phyloP scores from a whole-genome alignment of 1,140 invertebrate species.

The Papilio polyxenes region DNA sequence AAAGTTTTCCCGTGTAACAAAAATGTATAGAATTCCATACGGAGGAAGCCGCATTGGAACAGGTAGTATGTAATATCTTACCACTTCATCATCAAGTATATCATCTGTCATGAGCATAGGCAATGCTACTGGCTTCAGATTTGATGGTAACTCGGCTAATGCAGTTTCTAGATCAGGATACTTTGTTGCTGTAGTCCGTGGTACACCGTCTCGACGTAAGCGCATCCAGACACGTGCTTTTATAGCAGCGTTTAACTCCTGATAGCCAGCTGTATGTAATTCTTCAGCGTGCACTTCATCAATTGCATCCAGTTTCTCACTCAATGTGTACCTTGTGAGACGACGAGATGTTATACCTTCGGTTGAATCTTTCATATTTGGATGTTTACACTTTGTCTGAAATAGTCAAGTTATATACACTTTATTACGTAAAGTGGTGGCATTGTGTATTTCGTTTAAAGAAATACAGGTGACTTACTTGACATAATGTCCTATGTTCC shows the following conservation, averaged over 20 bases:
- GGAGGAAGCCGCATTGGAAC: too few species aligned
- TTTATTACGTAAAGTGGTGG: too few species aligned
- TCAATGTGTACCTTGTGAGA: slow-evolving; percentile 54
- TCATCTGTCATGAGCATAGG: slow-evolving; percentile 28
- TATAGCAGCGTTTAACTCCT: slow-evolving; percentile 38
- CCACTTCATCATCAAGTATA: not conserved
- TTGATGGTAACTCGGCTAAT: slow-evolving; percentile 29
- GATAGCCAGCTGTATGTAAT: slow-evolving; percentile 42
- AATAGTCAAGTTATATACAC: not conserved
- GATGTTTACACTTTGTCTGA: slow-evolving; percentile 34
- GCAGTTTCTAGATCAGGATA: not conserved
- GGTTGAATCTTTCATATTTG: not conserved
- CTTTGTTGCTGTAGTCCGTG: not conserved
- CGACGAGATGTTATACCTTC: slow-evolving; percentile 47
- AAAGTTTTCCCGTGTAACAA: too few species aligned
- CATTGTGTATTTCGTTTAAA: too few species aligned
- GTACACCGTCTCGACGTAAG: slow-evolving; percentile 34
- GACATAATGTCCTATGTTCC: too few species aligned
- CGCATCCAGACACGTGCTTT: slow-evolving; percentile 47
- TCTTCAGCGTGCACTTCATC: slow-evolving; percentile 55
- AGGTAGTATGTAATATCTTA: not conserved
- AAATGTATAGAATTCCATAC: too few species aligned
- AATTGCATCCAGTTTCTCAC: slow-evolving; percentile 41
- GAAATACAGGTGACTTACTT: too few species aligned
- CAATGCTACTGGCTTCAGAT: slow-evolving; percentile 3